A percentile compares a stretch with the other conserved stretches of the same genome.
These are phyloP conservation scores for Lithophane socia DNA, from an alignment of 2,888 invertebrate genomes.

Conservation along the genomic window DNA sequence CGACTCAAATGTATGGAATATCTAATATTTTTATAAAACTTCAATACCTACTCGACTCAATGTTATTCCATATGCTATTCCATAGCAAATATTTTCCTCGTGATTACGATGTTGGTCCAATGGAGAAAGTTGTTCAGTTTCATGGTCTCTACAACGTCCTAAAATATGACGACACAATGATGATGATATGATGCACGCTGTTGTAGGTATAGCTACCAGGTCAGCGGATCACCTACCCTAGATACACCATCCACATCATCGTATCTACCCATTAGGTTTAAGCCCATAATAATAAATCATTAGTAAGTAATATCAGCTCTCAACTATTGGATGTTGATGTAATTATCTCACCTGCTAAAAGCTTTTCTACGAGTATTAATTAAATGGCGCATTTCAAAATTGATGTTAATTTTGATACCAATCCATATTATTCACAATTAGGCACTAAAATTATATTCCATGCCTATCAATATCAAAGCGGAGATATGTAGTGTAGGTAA, in stretches of 20 bases:
- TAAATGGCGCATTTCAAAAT: neutral
- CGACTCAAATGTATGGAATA: too few species aligned
- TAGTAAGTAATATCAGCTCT: neutral
- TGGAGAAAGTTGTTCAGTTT: too few species aligned
- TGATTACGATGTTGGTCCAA: too few species aligned
- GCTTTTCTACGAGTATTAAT: neutral
- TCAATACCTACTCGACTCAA: too few species aligned
- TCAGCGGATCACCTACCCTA: too few species aligned
- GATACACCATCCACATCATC: neutral
- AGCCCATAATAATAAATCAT: neutral
- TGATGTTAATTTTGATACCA: neutral
- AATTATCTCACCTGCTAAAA: neutral
- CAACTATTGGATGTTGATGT: neutral
- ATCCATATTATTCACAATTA: constrained; percentile 3
- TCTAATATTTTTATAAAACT: too few species aligned
- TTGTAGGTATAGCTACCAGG: neutral
- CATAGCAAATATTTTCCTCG: too few species aligned
- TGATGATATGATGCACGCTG: too few species aligned
- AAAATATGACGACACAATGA: too few species aligned
- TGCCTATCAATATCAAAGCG: constrained; percentile 15
- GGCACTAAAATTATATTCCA: neutral
- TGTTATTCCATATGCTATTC: too few species aligned
- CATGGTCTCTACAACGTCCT: too few species aligned
- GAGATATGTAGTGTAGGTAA: neutral
- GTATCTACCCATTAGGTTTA: neutral